phyloP scores from a whole-genome alignment of 53 echinoderm and acorn worm genomes.

The Temnopleurus reevesii region DNA sequence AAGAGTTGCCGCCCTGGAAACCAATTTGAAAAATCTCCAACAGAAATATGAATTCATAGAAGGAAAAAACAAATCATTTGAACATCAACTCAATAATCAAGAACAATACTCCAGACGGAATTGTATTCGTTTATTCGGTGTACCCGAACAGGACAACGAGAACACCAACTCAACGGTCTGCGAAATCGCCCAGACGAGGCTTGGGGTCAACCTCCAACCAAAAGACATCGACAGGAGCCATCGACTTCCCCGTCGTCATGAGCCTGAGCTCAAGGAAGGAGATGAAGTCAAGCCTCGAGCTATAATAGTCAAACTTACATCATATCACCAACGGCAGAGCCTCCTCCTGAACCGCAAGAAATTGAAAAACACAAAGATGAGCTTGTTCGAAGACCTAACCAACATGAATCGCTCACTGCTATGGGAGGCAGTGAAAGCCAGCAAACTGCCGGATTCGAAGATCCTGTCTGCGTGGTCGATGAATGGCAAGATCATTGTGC shows the following conservation, averaged over 20 bases:
- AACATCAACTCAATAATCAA: neutral
- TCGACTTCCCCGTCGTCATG: neutral
- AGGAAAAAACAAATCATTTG: neutral
- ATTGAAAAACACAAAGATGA: neutral
- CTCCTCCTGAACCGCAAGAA: neutral
- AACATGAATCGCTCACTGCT: neutral
- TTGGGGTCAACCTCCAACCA: neutral
- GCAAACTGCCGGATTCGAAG: neutral
- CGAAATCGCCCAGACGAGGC: neutral
- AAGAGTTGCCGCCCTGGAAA: neutral
- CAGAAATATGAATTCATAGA: neutral
- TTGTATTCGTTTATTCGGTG: neutral
- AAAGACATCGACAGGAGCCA: neutral
- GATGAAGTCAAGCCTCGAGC: no score
- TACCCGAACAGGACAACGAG: neutral
- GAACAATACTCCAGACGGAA: neutral
- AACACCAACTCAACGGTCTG: neutral
- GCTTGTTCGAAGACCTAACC: neutral
- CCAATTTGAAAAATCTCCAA: neutral
- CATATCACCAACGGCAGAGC: neutral
- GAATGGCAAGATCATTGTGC: no score
- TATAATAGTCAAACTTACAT: neutral
- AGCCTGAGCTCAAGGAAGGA: no score
- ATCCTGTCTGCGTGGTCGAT: neutral
- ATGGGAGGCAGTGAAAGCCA: neutral